Evolutionary conservation across 2,888 invertebrate genomes (phyloP), one percentile per base, ranked within the genome.

Genomic region (Steinernema hermaphroditum): DNA sequence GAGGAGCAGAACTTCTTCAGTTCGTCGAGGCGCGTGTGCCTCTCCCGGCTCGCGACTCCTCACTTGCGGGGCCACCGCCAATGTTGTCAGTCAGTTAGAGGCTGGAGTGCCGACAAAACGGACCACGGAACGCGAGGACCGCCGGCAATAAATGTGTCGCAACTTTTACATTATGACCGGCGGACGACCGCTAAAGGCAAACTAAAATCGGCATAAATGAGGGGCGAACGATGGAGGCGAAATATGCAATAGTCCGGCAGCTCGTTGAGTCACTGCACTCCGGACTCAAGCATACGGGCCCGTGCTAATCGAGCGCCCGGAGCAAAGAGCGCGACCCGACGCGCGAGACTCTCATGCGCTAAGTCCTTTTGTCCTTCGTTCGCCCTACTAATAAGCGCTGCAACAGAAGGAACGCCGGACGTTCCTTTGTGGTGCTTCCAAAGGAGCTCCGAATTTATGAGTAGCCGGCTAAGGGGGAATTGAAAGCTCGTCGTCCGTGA

Each of bases 81-180:
- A 62, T 54, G 22, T 54, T 27, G 54, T 54, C 54, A 54, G 62
- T 62, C 62, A 32, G 16, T 62, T 16, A 54, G 54, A n/a, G n/a
- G n/a, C n/a, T n/a, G n/a, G n/a, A n/a, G n/a, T n/a, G n/a, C n/a
- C 22, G 62, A 4, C 29, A 62, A 16, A 62, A 32, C 62, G 62
- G 12, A 62, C 46, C 6, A 9, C 22, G 46, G 46, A 46, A 19
- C n/a, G n/a, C 16, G 22, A 46, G n/a, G 62, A 62, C 62, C 62
- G 62, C 62, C 14, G 62, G 62, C 62, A 62, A 62, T 62, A 62
- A 62, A 62, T 32, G 29, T 62, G 32, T 62, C 62, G 62, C 62
- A 62, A 62, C 62, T 62, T 62, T 62, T 62, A n/a, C 62, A 62
- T 62, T 62, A 62, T 62, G 32, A 62, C 62, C 62, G 29, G 32